Percentiles rank a stretch among this genome's conserved stretches.
phyloP scores from a whole-genome alignment of 53 echinoderm and acorn worm species.

The Holothuria scabra region DNA sequence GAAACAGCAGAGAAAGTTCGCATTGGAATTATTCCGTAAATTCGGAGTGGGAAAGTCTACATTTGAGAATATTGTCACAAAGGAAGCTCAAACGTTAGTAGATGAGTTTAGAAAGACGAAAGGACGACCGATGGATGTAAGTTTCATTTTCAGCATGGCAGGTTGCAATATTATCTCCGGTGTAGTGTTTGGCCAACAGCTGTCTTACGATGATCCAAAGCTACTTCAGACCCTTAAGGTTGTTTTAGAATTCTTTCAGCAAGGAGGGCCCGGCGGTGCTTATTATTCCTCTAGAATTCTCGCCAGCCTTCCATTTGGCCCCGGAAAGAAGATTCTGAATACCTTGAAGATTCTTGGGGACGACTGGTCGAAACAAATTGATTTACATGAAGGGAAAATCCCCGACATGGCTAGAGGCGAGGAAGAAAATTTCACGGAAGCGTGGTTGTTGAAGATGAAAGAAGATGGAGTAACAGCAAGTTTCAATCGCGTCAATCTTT shows the following conservation, averaged over 20 bases:
- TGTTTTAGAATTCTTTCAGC: constrained; percentile 19
- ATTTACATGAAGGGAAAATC: background rate
- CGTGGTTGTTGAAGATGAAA: constrained; percentile 45
- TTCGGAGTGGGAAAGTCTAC: constrained; percentile 65
- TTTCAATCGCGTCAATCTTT: constrained; percentile 42
- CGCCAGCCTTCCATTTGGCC: constrained; percentile 20
- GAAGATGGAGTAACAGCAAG: background rate
- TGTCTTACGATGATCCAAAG: constrained; percentile 52
- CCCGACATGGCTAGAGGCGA: background rate
- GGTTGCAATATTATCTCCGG: constrained; percentile 60
- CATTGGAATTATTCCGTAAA: constrained; percentile 52
- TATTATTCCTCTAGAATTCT: background rate
- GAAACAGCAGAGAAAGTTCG: constrained; percentile 59
- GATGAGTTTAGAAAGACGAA: constrained; percentile 45
- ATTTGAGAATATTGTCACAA: constrained; percentile 60
- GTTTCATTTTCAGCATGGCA: constrained; percentile 51
- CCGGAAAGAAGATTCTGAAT: background rate
- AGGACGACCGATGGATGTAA: constrained; percentile 56
- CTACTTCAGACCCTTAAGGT: background rate
- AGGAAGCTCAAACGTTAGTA: constrained; percentile 56
- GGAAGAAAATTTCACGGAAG: constrained; percentile 55
- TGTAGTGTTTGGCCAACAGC: constrained; percentile 57
- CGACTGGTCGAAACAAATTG: constrained; percentile 19
- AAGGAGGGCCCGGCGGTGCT: constrained; percentile 12
- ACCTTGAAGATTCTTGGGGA: background rate